Evolutionary conservation across 2,888 invertebrate genomes (phyloP), one percentile per base, ranked within the genome.

Genomic region (Pteria penguin): DNA sequence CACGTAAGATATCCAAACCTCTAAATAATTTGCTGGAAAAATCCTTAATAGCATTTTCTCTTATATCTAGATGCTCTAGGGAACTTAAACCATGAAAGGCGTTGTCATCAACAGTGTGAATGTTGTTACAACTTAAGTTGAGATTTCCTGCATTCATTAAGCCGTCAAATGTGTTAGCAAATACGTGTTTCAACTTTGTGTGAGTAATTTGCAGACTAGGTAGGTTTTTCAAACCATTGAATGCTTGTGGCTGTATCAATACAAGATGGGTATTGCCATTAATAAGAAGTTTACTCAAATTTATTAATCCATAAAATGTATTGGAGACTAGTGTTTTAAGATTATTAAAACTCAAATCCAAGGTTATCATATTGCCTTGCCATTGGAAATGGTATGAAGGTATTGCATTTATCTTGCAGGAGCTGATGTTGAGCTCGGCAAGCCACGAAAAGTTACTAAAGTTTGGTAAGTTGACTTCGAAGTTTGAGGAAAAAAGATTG

Each of bases 11-110:
- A 14, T 26, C 24, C 11, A 83, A 27, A 1, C 78, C 80, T 52
- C 52, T 54, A 61, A 82, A 83, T 22, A 81, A 70, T 18, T 68
- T 57, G 4, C 65, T 58, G 8, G 68, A 70, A 62, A 83, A 82
- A 14, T 58, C 45, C 29, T 55, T 33, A 4, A 83, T 73, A 11
- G 26, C n/a, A 57, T 81, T 83, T 27, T 52, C 26, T 54, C 75
- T 58, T 2, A 83, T 33, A 66, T 80, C 76, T 11, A 83, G 55
- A 22, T 2, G 33, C 32, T 33, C 33, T 5, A 80, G 24, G 2
- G 63, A 27, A 1, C 14, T 14, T n/a, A 82, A 52, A 31, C 58
- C 69, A 24, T 18, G 14, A 67, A 82, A 82, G n/a, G 75, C 55
- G 11, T 67, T 60, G 24, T 73, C 77, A n/a, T 36, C 60, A n/a